These are phyloP conservation scores for Struthio camelus DNA, from an alignment of 2,113 vertebrate species.

Conservation along the genomic window DNA sequence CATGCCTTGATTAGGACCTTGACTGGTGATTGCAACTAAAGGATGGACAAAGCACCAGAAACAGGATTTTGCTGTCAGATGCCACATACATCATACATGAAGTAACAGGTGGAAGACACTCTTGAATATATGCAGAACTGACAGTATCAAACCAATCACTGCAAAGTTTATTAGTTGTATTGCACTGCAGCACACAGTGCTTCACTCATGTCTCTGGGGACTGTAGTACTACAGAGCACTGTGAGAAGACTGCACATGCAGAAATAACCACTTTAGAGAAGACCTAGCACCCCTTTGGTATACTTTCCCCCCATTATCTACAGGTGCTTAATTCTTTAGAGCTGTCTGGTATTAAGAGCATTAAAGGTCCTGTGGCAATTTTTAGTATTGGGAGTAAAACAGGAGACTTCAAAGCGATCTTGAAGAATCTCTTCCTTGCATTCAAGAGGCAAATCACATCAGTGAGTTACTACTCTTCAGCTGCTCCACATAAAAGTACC, in stretches of 20 bases:
- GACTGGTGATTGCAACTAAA: neutral
- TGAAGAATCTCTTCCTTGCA: neutral
- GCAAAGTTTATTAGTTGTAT: neutral
- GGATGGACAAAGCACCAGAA: neutral
- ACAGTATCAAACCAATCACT: neutral
- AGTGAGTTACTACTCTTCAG: neutral
- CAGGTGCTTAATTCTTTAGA: neutral
- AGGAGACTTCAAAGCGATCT: neutral
- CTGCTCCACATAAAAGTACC: neutral
- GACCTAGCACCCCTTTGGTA: neutral
- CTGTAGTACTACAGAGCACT: neutral
- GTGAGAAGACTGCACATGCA: neutral
- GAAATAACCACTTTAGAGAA: neutral
- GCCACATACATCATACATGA: fast-evolving
- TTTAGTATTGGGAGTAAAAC: neutral
- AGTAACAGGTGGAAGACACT: neutral
- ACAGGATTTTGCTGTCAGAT: neutral
- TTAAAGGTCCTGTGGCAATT: neutral
- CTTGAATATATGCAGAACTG: neutral
- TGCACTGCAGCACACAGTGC: constrained; percentile 47
- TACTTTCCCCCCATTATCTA: neutral
- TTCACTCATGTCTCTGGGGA: neutral
- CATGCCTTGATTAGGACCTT: neutral
- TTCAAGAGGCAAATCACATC: neutral
- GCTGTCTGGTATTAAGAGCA: neutral